These are phyloP conservation scores for Sapayoa aenigma DNA, from an alignment of 2,113 vertebrate genomes.

Conservation along the genomic window DNA sequence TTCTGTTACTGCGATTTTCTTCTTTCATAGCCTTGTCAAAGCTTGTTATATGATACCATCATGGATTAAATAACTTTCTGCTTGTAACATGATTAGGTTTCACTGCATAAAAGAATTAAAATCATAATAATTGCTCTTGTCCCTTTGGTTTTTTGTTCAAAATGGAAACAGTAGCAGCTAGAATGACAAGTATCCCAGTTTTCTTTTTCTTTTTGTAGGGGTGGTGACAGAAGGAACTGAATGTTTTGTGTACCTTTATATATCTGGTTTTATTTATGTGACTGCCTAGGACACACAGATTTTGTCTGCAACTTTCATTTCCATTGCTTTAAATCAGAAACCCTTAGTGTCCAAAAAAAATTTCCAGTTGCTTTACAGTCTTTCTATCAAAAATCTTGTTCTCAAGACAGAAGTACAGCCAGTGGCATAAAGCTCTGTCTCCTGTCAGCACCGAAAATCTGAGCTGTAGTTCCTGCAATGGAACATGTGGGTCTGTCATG, in stretches of 20 bases:
- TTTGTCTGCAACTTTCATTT: neutral
- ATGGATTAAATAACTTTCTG: neutral
- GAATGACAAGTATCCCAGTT: neutral
- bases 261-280: neutral
- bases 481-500: neutral
- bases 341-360: neutral
- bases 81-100: neutral
- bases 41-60: neutral
- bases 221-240: neutral
- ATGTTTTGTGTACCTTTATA: neutral
- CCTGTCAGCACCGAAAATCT: neutral
- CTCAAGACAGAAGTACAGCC: neutral
- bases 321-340: neutral
- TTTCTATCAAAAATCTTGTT: neutral
- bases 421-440: neutral
- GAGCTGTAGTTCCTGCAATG: neutral
- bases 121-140: neutral
- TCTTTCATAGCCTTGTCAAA: constrained; percentile 19
- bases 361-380: neutral
- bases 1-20: neutral
- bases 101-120: constrained; percentile 9
- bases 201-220: neutral
- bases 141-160: neutral
- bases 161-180: constrained; percentile 5
- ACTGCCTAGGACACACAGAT: neutral